These are phyloP conservation scores for Chaetorhynchus papuensis DNA, from an alignment of 2,113 vertebrate genomes.

Conservation along the genomic window DNA sequence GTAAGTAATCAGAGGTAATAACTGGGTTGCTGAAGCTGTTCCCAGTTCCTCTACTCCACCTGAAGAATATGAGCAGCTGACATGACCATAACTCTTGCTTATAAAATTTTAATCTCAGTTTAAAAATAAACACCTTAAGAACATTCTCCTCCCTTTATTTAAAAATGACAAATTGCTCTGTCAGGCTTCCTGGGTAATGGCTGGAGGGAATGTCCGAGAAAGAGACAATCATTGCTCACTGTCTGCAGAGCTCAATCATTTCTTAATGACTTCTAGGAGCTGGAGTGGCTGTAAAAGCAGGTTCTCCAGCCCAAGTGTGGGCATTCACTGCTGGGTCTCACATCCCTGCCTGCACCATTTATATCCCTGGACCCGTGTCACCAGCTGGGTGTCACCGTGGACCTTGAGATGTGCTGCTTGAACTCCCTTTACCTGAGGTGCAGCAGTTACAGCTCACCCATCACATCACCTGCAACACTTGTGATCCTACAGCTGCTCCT, in stretches of 20 bases:
- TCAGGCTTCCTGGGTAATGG: background rate
- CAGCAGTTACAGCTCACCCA: background rate
- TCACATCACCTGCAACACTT: background rate
- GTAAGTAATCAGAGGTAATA: background rate
- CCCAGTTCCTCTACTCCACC: background rate
- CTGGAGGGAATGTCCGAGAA: background rate
- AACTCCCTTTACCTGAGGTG: background rate
- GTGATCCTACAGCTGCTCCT: background rate
- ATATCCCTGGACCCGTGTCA: background rate
- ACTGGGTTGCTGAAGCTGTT: background rate
- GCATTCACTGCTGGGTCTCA: background rate
- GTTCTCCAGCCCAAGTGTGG: background rate
- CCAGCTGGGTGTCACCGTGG: background rate
- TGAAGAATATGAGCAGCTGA: background rate
- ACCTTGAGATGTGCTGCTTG: background rate
- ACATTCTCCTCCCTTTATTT: background rate
- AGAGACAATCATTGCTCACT: background rate
- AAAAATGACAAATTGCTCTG: background rate
- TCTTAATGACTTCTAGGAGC: background rate
- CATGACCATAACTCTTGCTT: background rate
- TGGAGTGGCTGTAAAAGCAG: background rate
- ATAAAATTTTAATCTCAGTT: background rate
- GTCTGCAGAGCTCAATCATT: background rate
- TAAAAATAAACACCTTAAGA: constrained; percentile 1
- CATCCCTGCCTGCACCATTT: background rate